Evolutionary conservation across 2,113 vertebrate species (phyloP).

Genomic region (Etia nguti): DNA sequence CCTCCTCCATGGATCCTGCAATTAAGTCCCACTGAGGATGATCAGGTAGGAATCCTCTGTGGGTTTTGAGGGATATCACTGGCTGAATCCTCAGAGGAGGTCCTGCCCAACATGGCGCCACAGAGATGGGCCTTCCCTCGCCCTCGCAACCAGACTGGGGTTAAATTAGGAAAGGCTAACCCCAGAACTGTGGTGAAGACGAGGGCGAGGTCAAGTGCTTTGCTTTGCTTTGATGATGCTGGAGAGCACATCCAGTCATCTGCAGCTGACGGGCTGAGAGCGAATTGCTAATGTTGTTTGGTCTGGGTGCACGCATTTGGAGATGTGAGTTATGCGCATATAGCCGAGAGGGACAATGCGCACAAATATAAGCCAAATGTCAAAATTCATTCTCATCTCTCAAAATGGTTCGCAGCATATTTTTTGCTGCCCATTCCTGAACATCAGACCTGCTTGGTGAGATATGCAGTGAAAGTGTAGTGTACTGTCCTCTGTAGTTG

Average conservation of each 20-base stretch:
- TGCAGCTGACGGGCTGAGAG: neutral
- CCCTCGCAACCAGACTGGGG: slow-evolving; percentile 36
- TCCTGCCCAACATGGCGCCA: slow-evolving; percentile 52
- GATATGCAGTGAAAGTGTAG: neutral
- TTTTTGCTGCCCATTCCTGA: neutral
- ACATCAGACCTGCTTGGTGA: neutral
- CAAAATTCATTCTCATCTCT: neutral
- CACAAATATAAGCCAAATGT: neutral
- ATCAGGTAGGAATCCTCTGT: slow-evolving; percentile 44
- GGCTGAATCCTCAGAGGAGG: slow-evolving; percentile 48
- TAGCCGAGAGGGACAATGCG: neutral
- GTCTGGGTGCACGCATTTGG: neutral
- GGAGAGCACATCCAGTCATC: slow-evolving; percentile 10
- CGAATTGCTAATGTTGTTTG: neutral
- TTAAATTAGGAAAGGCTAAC: slow-evolving; percentile 67
- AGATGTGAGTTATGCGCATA: neutral
- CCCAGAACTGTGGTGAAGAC: slow-evolving; percentile 53
- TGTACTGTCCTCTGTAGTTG: neutral
- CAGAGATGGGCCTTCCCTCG: slow-evolving; percentile 21
- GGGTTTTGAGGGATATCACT: slow-evolving; percentile 25
- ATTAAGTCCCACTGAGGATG: neutral
- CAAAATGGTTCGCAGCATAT: neutral
- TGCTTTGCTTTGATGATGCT: slow-evolving; percentile 61
- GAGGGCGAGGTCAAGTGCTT: slow-evolving; percentile 63
- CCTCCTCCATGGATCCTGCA: neutral